phyloP scores from a whole-genome alignment of 2,888 invertebrate species.

The Oxyteleia sp. region DNA sequence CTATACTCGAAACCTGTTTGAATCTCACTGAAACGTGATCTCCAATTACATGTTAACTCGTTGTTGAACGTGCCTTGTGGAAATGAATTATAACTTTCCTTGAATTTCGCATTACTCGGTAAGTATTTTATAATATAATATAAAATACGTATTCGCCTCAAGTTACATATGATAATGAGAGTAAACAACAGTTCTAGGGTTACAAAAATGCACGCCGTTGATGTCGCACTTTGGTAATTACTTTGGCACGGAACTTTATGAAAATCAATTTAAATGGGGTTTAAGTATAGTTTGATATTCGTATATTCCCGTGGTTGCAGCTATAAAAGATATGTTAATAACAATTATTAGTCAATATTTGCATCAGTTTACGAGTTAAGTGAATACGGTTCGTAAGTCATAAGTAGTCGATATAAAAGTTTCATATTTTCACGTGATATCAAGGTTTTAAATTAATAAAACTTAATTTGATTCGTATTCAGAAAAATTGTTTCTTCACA shows the following conservation, averaged over 20 bases:
- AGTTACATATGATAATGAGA: constrained; percentile 66
- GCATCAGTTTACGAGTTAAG: constrained; percentile 19
- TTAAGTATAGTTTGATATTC: constrained; percentile 40
- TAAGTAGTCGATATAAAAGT: constrained; percentile 7
- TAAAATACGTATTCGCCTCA: constrained; percentile 59
- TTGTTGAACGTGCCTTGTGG: constrained; percentile 66
- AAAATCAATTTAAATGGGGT: constrained; percentile 50
- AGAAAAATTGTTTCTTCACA: constrained; percentile 17
- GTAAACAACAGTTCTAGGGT: constrained; percentile 65
- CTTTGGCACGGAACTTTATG: constrained; percentile 16
- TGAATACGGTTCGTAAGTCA: constrained; percentile 25
- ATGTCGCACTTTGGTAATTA: constrained; percentile 60
- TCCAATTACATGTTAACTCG: constrained; percentile 78
- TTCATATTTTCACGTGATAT: not conserved
- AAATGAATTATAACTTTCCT: constrained; percentile 72
- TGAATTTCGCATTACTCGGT: constrained; percentile 65
- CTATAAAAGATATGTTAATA: constrained; percentile 46
- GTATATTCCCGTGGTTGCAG: constrained; percentile 1
- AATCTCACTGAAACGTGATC: constrained; percentile 76
- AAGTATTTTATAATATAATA: constrained; percentile 63
- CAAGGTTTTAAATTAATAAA: constrained; percentile 29
- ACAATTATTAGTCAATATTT: constrained; percentile 40
- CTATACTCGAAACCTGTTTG: constrained; percentile 76
- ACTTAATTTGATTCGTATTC: constrained; percentile 15
- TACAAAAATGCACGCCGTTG: constrained; percentile 61